phyloP scores from a whole-genome alignment of 2,888 invertebrate species.

The Cryptus viduatorius region DNA sequence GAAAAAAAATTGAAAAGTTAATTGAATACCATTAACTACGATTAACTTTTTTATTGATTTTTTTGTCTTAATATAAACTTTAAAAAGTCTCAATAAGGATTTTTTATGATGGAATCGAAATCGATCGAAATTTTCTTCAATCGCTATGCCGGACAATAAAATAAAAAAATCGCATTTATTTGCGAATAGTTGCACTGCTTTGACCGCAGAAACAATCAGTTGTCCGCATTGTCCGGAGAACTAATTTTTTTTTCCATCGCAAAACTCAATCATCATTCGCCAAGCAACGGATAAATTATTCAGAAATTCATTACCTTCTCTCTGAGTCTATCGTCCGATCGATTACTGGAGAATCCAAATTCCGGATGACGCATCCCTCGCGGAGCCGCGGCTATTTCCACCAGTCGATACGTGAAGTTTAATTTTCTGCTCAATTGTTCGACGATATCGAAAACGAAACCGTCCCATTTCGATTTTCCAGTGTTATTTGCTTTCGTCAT shows the following conservation, averaged over 20 bases:
- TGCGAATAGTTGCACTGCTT: no score
- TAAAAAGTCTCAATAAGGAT: no score
- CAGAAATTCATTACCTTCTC: neutral
- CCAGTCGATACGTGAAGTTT: constrained; percentile 91
- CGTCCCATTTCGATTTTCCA: constrained; percentile 87
- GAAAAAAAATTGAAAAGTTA: no score
- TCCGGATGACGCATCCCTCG: neutral
- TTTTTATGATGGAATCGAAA: no score
- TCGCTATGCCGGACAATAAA: no score
- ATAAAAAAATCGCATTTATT: no score
- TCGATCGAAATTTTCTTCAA: no score
- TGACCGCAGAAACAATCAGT: no score
- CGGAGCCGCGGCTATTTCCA: constrained; percentile 66
- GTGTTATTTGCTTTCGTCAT: constrained; percentile 88
- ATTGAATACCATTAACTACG: no score
- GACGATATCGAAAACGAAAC: constrained; percentile 93
- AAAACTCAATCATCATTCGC: neutral
- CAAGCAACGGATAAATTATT: neutral
- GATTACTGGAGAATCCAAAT: constrained; percentile 4
- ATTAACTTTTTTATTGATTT: no score
- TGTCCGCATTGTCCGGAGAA: neutral
- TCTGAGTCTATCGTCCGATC: neutral
- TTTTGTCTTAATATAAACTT: no score
- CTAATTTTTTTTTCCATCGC: neutral
- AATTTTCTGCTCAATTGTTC: constrained; percentile 91